phyloP scores from a whole-genome alignment of 1,140 invertebrate species.

The Papilio xuthus region DNA sequence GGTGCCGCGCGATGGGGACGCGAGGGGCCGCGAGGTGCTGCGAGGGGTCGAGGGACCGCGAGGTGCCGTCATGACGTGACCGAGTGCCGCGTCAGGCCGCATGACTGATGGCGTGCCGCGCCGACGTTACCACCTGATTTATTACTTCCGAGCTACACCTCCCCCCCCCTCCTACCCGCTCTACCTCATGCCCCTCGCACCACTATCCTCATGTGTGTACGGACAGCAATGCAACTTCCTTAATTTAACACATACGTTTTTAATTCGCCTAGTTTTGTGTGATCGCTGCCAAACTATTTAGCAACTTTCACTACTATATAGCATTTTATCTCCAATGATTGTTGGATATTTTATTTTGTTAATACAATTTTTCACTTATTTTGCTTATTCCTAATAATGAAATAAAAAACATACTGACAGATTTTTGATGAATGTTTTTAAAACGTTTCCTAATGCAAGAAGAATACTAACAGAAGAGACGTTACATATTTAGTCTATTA shows the following conservation, averaged over 20 bases:
- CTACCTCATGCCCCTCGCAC: constrained; percentile 37
- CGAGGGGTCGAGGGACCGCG: constrained; percentile 5
- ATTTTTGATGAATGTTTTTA: background rate
- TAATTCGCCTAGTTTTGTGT: background rate
- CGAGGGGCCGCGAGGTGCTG: background rate
- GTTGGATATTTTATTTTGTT: background rate
- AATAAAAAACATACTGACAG: background rate
- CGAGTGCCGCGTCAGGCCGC: constrained; percentile 61
- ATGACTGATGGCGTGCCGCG: constrained; percentile 76
- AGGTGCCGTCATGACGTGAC: constrained; percentile 64
- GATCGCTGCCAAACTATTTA: background rate
- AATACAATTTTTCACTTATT: background rate
- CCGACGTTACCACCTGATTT: constrained; percentile 77
- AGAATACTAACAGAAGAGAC: background rate
- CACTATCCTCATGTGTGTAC: constrained; percentile 39
- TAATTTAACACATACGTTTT: constrained; percentile 13
- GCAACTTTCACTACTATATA: background rate
- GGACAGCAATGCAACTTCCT: constrained; percentile 35
- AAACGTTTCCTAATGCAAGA: background rate
- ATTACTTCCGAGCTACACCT: constrained; percentile 67
- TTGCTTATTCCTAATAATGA: background rate
- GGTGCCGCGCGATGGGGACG: background rate
- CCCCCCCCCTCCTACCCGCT: too few relatives aligned
- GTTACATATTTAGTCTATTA: background rate
- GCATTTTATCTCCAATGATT: background rate